Percentiles rank a stretch among this genome's conserved stretches.
Conservation (phyloP, 2,888 invertebrate species). For the Sinohyriopsis cumingii region DNA sequence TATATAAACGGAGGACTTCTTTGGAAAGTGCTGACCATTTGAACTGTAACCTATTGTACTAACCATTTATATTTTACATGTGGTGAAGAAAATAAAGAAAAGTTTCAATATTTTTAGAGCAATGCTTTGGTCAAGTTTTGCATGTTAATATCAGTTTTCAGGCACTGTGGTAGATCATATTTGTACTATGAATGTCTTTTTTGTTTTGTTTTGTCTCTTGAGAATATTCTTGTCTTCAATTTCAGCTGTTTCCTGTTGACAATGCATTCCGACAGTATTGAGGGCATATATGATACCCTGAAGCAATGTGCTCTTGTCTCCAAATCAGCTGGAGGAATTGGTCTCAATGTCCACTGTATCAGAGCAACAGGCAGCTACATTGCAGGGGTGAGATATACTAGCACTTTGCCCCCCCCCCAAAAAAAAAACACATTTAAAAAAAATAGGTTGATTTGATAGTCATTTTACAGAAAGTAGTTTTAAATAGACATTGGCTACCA, state of each 20-base stretch:
- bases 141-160: too few species aligned
- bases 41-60: too few species aligned
- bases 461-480: constrained; percentile 83
- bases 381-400: constrained; percentile 78
- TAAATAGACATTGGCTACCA: constrained; percentile 90
- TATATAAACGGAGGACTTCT: too few species aligned
- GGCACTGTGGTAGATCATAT: not conserved
- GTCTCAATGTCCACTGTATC: constrained; percentile 95
- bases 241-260: constrained; percentile 91
- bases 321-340: constrained; percentile 97
- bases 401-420: not conserved
- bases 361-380: constrained; percentile 92
- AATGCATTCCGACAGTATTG: constrained; percentile 94
- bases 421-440: too few species aligned
- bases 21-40: too few species aligned
- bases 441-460: not conserved
- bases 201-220: not conserved
- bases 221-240: constrained; percentile 4
- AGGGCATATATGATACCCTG: constrained; percentile 93
- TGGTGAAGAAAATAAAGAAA: too few species aligned
- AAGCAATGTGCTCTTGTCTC: constrained; percentile 96
- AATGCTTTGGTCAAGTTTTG: too few species aligned
- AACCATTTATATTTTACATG: too few species aligned
- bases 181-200: not conserved
- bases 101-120: too few species aligned